A percentile compares a stretch with the other conserved stretches of the same genome.
Conservation (phyloP, 2,797 vertebrate species). For the Sebastes reedi region DNA sequence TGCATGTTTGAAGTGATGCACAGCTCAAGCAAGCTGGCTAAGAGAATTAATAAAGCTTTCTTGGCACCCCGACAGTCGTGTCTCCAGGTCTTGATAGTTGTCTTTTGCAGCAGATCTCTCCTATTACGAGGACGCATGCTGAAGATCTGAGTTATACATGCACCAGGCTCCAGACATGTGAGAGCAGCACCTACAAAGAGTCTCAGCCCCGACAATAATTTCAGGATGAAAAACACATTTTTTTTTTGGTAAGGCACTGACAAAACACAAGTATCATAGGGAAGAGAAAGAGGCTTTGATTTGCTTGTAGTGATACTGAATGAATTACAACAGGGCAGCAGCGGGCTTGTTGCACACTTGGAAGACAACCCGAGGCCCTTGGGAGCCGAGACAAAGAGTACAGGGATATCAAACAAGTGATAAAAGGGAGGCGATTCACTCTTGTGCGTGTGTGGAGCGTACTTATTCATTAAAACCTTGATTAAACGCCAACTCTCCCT, state of each 20-base stretch:
- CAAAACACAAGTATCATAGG: slow-evolving; percentile 56
- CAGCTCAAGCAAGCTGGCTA: slow-evolving; percentile 56
- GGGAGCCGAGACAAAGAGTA: slow-evolving; percentile 40
- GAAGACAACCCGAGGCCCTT: slow-evolving; percentile 38
- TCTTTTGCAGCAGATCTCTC: slow-evolving; percentile 42
- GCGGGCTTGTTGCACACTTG: slow-evolving; percentile 44
- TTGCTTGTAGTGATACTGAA: slow-evolving; percentile 43
- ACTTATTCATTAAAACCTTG: slow-evolving; percentile 56
- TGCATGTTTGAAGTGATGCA: slow-evolving; percentile 66
- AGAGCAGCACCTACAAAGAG: slow-evolving; percentile 54
- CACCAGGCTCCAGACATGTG: slow-evolving; percentile 45
- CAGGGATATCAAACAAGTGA: slow-evolving; percentile 56
- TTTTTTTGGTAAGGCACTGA: slow-evolving; percentile 36
- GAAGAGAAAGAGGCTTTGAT: slow-evolving; percentile 57
- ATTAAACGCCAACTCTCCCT: slow-evolving; percentile 47
- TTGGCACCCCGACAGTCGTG: slow-evolving; percentile 37
- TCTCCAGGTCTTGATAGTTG: slow-evolving; percentile 53
- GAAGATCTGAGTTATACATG: slow-evolving; percentile 64
- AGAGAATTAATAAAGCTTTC: slow-evolving; percentile 68
- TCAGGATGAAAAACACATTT: slow-evolving; percentile 40
- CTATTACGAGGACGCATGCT: slow-evolving; percentile 58
- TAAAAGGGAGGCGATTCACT: slow-evolving; percentile 45
- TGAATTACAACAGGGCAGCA: slow-evolving; percentile 52
- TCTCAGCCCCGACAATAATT: slow-evolving; percentile 60
- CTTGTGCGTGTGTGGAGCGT: slow-evolving; percentile 13